Evolutionary conservation across 2,888 invertebrate species (phyloP), one percentile per base, ranked within the genome.

Genomic region (Lordiphosa fenestrarum): DNA sequence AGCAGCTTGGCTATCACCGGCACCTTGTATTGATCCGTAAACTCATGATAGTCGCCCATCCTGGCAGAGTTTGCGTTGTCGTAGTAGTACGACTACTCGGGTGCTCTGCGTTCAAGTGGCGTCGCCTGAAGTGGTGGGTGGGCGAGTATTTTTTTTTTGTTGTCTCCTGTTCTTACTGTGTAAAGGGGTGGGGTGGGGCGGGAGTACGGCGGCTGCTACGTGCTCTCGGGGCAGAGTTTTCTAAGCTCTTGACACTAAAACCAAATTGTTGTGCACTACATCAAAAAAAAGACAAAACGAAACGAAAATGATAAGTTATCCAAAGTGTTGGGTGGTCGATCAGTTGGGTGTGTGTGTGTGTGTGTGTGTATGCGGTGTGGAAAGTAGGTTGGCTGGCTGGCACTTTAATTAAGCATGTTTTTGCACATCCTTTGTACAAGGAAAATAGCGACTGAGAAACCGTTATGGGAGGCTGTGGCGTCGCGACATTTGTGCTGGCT

Each of bases 1-100:
- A 97, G 94, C 90, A 96, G 92, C 90, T 93, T 93, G 87, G 96
- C 95, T 90, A 97, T 93, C 88, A 94, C 93, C 90, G 96, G 95
- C 91, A 95, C 94, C 91, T 93, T 92, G 91, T 95, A 96, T 87
- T 92, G 92, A 91, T 95, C 95, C 89, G 93, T 93, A 57, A 88
- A 88, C 71, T 88, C 88, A 65, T 86, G 87, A 69, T 88, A 89
- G 73, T 88, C 88, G 40, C 86, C 89, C 89, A 88, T 88, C 42
- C 53, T 71, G 55, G 46, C 35, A 19, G 15, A 42, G 6, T 25
- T 25, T 6, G 25, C 25, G 25, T 25, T 6, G 6, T 19, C 2
- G 30, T 23, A 2, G 7, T 19, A 21, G 1, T n/a, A 30, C 50
- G 7, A 30, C 30, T 30, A 30, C 30, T 30, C 6, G 7, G 7